A percentile compares a stretch with the other conserved stretches of the same genome.
phyloP scores from a whole-genome alignment of 2,888 invertebrate genomes.

The Cosmopolites sordidus region DNA sequence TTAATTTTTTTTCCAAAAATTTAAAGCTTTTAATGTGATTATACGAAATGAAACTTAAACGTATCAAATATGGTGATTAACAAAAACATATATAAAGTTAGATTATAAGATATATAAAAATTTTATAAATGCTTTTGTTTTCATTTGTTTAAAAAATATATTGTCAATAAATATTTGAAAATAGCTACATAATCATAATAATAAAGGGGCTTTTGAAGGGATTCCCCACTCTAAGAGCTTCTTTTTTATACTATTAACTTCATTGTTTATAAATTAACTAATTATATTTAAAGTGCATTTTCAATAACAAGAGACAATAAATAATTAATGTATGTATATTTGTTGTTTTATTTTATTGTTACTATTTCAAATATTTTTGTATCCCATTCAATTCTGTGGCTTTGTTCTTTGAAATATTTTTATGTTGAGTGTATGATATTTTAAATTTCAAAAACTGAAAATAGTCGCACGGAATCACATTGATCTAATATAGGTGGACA shows the following conservation, averaged over 20 bases:
- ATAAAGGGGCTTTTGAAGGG: constrained; percentile 11
- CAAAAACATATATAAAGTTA: constrained; percentile 38
- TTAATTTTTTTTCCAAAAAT: constrained; percentile 6
- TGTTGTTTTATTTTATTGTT: constrained; percentile 18
- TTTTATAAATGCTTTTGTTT: constrained; percentile 25
- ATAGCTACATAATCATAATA: constrained; percentile 10
- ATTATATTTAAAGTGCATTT: constrained; percentile 49
- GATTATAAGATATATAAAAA: constrained; percentile 17
- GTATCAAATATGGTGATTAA: constrained; percentile 51
- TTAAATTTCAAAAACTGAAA: too few species aligned
- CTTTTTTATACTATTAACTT: constrained; percentile 16
- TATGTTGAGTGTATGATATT: too few species aligned
- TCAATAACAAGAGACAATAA: constrained; percentile 52
- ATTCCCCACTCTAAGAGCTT: constrained; percentile 4
- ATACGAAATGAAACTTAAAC: constrained; percentile 48
- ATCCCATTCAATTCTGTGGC: too few species aligned
- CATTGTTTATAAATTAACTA: constrained; percentile 37
- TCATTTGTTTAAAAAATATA: constrained; percentile 9
- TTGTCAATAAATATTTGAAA: not conserved
- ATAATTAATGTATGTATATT: constrained; percentile 42
- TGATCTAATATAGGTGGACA: too few species aligned
- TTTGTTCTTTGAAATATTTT: too few species aligned
- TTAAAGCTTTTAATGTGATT: constrained; percentile 42
- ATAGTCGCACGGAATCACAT: too few species aligned
- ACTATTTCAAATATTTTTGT: too few species aligned